Percentiles rank a stretch among this genome's conserved stretches.
Evolutionary conservation across 2,888 invertebrate species (phyloP).

Genomic region (Drosophila bunnanda): DNA sequence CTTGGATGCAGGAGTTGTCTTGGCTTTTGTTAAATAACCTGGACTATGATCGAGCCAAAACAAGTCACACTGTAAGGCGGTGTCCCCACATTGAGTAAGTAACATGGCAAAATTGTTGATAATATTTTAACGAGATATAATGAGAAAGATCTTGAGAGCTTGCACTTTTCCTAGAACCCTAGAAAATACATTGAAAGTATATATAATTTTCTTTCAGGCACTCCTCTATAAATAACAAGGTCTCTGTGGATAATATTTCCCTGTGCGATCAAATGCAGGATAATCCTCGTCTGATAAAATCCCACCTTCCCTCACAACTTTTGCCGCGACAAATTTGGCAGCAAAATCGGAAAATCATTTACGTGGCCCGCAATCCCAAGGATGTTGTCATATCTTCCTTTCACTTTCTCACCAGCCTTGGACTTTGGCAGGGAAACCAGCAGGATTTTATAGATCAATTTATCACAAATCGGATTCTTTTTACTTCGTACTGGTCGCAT

Average conservation of each 20-base stretch:
- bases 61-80: conserved; percentile 17
- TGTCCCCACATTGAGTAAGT: conserved; percentile 57
- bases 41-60: conserved; percentile 54
- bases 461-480: conserved; percentile 38
- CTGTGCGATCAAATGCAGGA: conserved; percentile 17
- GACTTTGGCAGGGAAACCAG: conserved; percentile 86
- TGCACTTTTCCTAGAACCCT: no score
- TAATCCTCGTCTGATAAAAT: conserved; percentile 64
- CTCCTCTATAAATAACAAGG: neutral
- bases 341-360: conserved; percentile 87
- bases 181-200: no score
- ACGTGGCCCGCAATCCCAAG: conserved; percentile 93
- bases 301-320: conserved; percentile 65
- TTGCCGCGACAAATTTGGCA: conserved; percentile 64
- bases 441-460: conserved; percentile 80
- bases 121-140: neutral
- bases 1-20: conserved; percentile 68
- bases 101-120: no score
- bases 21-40: conserved; percentile 66
- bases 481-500: conserved; percentile 66
- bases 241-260: neutral
- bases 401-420: conserved; percentile 87
- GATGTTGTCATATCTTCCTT: conserved; percentile 93
- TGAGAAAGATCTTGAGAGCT: neutral
- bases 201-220: neutral